Evolutionary conservation across 2,113 vertebrate genomes (phyloP), one percentile per base, ranked within the genome.

Genomic region (Rynchops niger): DNA sequence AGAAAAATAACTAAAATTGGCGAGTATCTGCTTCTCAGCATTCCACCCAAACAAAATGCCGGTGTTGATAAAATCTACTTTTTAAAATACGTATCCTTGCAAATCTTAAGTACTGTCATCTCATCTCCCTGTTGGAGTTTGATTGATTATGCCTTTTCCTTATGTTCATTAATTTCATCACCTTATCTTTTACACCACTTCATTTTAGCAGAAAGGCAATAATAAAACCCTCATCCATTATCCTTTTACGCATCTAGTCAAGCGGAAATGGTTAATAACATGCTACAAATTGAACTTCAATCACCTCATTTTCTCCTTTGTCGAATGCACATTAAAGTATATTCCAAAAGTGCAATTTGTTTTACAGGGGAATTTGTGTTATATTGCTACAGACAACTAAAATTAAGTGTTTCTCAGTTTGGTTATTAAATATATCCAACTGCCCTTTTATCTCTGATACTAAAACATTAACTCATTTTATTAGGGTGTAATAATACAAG

Each of bases 231-330:
- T 99, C 99, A 99, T 99, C 99, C 98, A 99, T 99, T 99, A 99
- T 99, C 99, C 99, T 99, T 99, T 99, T 99, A 99, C 98, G 87
- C 98, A 99, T 98, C 99, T 99, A 98, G 98, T 99, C 99, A 99
- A 98, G 99, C 98, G 98, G 99, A 99, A 99, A 99, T 99, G 98
- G 99, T 99, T 99, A 99, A 99, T 99, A 99, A 99, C 99, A 98
- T 98, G 99, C 98, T 99, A 99, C 99, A 99, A 99, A 99, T 99
- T 99, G 99, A 99, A 99, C 99, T 99, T 99, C 99, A 99, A 99
- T 99, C 99, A 99, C 98, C 98, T 98, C 98, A 98, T 99, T 99
- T 99, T 99, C 97, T 98, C 98, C 98, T 98, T 98, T 98, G 98
- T 99, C 98, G 98, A 98, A 98, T 97, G 98, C 96, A 97, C 98